These are phyloP conservation scores for Verasper variegatus DNA, from an alignment of 2,113 vertebrate genomes.

Conservation along the genomic window DNA sequence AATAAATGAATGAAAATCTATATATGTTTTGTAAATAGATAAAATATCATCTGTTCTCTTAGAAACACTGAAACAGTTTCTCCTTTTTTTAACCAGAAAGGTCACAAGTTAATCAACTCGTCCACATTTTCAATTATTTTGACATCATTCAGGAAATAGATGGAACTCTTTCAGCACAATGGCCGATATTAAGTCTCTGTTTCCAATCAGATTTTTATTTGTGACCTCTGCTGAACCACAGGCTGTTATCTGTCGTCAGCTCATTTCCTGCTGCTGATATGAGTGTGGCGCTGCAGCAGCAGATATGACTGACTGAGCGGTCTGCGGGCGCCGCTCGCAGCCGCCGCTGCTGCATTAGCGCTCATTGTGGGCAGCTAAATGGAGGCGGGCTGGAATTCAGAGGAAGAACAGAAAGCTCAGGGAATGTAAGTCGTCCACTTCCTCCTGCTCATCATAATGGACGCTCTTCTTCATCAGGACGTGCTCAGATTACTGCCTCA, in stretches of 20 bases:
- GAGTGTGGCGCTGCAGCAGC: constrained; percentile 38
- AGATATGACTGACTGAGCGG: constrained; percentile 62
- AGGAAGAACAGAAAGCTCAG: constrained; percentile 39
- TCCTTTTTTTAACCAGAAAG: background rate
- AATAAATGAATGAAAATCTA: no score
- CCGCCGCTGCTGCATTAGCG: constrained; percentile 44
- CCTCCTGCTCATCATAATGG: constrained; percentile 52
- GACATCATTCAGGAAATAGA: constrained; percentile 37
- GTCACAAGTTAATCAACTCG: constrained; percentile 9
- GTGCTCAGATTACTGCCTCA: constrained; percentile 11
- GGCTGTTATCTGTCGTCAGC: background rate
- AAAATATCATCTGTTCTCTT: no score
- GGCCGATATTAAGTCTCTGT: constrained; percentile 7
- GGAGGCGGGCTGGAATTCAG: constrained; percentile 61
- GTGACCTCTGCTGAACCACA: constrained; percentile 9
- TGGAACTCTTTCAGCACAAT: constrained; percentile 39
- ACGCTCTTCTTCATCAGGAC: constrained; percentile 13
- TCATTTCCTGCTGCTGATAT: constrained; percentile 69
- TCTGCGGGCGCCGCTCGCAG: constrained; percentile 56
- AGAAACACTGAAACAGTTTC: no score
- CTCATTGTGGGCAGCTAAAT: constrained; percentile 72
- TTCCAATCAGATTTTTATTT: constrained; percentile 38
- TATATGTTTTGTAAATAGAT: background rate
- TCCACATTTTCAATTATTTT: constrained; percentile 39
- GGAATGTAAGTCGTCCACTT: constrained; percentile 40